Base-by-base conservation (phyloP, 2,888 invertebrate species). In the Pasiphila rectangulata region DNA sequence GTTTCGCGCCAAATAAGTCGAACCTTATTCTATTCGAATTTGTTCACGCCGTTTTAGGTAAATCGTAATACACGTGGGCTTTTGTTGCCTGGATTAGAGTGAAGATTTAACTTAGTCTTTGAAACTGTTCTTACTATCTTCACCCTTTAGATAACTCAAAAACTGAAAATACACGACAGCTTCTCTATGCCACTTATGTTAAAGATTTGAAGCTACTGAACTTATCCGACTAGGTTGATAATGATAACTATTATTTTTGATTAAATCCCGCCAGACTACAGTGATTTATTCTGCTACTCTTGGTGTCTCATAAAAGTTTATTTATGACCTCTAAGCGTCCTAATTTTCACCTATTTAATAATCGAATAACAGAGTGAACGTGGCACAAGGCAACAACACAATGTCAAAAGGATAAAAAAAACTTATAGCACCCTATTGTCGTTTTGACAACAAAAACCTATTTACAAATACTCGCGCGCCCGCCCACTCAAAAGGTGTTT, bases 401-500 rank as follows among this genome's bases (percentile, higher is more conserved):
- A n/a, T n/a, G n/a, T 61, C 56, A 56, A 61, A 56, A 64, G 55
- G 59, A 63, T 62, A 64, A 72, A 73, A 78, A 75, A 49, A 43
- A 43, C 32, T 30, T 23, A 36, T 23, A 10, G 25, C 24, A 25
- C 25, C 35, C 70, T 69, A 73, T 83, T 82, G 79, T 80, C 21
- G 41, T 45, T 57, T 59, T 59, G 69, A 66, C 69, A 74, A 82
- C 83, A 83, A 84, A 83, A 85, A 79, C 75, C 75, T 87, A 86
- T 87, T 87, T 88, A 82, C 84, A 87, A 87, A 88, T 82, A 86
- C 75, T 79, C 77, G 63, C 68, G 71, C 79, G 77, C 80, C 84
- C 88, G 88, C 88, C 88, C 83, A 87, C 87, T 87, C 86, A 73
- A 86, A 87, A 86, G 84, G 84, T 88, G 87, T 87, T 88, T 87